A percentile compares a stretch with the other conserved stretches of the same genome.
These are phyloP conservation scores for Marronus borbonicus DNA, from an alignment of 2,888 invertebrate species.

Conservation along the genomic window DNA sequence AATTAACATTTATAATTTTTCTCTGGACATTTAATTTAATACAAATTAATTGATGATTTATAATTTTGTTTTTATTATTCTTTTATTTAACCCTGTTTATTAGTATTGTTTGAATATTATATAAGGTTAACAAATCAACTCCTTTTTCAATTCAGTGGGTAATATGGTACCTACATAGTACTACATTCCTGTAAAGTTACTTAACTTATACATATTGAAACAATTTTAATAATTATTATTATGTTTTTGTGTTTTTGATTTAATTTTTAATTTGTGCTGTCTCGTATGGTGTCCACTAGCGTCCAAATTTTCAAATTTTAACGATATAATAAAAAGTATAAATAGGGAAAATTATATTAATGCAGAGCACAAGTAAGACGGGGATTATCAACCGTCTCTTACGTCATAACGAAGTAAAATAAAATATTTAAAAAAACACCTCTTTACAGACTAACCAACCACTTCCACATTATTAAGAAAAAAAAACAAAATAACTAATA, in stretches of 20 bases:
- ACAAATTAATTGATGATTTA: conserved; percentile 60
- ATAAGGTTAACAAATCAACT: too few relatives aligned
- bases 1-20: conserved; percentile 58
- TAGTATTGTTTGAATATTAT: background rate
- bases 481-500: conserved; percentile 8
- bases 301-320: conserved; percentile 58
- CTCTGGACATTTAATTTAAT: conserved; percentile 58
- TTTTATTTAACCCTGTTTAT: conserved; percentile 54
- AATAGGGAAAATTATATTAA: conserved; percentile 18
- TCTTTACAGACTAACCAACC: conserved; percentile 66
- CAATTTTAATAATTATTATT: too few relatives aligned
- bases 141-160: background rate
- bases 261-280: conserved; percentile 62
- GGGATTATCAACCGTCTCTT: conserved; percentile 38
- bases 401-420: conserved; percentile 31
- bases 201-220: too few relatives aligned
- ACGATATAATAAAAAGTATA: conserved; percentile 15
- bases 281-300: conserved; percentile 66
- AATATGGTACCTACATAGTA: too few relatives aligned
- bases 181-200: too few relatives aligned
- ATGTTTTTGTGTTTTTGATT: conserved; percentile 6
- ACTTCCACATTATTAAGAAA: conserved; percentile 62
- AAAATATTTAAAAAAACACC: conserved; percentile 4
- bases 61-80: conserved; percentile 57
- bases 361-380: conserved; percentile 59